Evolutionary conservation across 92 coral and sea anemone species (phyloP).

Genomic region (Porites divaricata): DNA sequence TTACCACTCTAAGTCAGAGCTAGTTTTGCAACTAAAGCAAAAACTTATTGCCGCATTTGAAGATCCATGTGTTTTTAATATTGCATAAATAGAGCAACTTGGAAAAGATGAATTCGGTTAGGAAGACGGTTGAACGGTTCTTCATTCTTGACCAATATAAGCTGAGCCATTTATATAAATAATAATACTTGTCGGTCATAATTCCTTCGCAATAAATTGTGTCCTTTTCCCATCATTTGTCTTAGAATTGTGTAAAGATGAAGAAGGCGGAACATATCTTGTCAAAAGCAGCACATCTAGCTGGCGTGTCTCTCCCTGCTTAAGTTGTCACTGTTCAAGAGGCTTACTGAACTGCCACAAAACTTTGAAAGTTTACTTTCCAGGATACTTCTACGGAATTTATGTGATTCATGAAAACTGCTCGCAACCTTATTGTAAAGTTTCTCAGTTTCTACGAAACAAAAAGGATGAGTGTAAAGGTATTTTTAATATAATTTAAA

Average conservation of each 20-base stretch:
- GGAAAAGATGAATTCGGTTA: no score
- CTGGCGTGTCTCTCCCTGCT: constrained; percentile 2
- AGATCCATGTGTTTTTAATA: no score
- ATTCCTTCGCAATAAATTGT: no score
- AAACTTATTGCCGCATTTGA: no score
- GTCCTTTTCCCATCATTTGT: neutral
- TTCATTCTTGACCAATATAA: no score
- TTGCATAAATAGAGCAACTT: no score
- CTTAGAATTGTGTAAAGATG: neutral
- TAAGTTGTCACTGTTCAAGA: neutral
- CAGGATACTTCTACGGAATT: neutral
- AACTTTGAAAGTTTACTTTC: neutral
- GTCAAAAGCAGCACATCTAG: neutral
- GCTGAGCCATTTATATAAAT: no score
- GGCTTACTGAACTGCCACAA: neutral
- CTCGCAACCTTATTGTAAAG: neutral
- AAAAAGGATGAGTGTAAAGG: neutral
- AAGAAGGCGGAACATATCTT: neutral
- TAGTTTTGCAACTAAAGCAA: no score
- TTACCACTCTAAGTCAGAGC: no score
- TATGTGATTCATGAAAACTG: neutral
- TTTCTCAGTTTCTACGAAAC: neutral
- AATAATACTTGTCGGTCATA: no score
- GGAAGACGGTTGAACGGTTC: no score
- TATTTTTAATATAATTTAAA: neutral